phyloP scores from a whole-genome alignment of 2,888 invertebrate species.

The Spialia ferax region DNA sequence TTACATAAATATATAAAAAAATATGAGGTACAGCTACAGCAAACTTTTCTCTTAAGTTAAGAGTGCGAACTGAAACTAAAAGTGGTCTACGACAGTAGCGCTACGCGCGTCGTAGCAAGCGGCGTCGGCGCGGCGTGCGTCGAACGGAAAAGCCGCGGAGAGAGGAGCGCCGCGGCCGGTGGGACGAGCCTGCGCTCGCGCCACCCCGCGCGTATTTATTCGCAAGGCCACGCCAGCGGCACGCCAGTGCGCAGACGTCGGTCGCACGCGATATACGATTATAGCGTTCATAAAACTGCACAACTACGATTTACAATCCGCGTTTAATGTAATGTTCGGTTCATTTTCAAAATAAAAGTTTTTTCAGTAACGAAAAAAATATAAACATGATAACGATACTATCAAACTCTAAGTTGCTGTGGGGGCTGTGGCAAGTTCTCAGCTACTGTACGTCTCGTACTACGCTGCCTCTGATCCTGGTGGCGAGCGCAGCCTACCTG shows the following conservation, averaged over 20 bases:
- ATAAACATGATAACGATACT: slow-evolving; percentile 72
- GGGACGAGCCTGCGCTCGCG: slow-evolving; percentile 76
- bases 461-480: slow-evolving; percentile 77
- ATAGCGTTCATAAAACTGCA: slow-evolving; percentile 65
- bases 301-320: slow-evolving; percentile 69
- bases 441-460: slow-evolving; percentile 74
- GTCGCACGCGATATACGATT: slow-evolving; percentile 78
- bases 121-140: slow-evolving; percentile 49
- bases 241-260: slow-evolving; percentile 82
- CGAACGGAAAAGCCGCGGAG: slow-evolving; percentile 70
- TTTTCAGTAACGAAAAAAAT: slow-evolving; percentile 54
- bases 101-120: slow-evolving; percentile 65
- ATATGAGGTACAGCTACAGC: too few species aligned
- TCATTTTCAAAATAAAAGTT: slow-evolving; percentile 55
- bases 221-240: slow-evolving; percentile 83
- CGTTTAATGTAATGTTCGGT: slow-evolving; percentile 71
- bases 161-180: slow-evolving; percentile 72
- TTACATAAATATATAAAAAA: too few species aligned
- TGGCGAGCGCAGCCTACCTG: slow-evolving; percentile 79
- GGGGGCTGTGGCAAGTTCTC: slow-evolving; percentile 81
- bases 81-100: slow-evolving; percentile 62
- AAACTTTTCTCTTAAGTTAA: slow-evolving; percentile 21
- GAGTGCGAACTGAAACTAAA: slow-evolving; percentile 43
- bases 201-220: slow-evolving; percentile 79
- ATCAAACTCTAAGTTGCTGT: slow-evolving; percentile 82